phyloP scores from a whole-genome alignment of 2,888 invertebrate genomes.

The Aporophyla lueneburgensis region DNA sequence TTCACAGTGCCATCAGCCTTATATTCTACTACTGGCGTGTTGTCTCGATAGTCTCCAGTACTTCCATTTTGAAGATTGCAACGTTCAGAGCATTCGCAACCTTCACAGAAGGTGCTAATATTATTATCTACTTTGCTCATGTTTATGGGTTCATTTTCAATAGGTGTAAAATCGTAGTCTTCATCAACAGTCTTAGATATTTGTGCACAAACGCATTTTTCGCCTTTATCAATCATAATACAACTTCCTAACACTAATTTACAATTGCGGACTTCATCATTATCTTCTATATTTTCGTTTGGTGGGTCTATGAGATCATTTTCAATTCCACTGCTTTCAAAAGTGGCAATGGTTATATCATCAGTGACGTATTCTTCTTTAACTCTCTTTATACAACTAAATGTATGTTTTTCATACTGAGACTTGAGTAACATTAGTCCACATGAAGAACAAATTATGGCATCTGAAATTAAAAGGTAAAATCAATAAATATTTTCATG shows the following conservation, averaged over 20 bases:
- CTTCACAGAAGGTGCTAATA: constrained; percentile 66
- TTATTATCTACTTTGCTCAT: constrained; percentile 42
- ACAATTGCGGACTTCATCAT: constrained; percentile 70
- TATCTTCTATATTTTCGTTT: constrained; percentile 22
- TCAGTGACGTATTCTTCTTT: constrained; percentile 32
- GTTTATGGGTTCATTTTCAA: constrained; percentile 51
- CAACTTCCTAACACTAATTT: constrained; percentile 77
- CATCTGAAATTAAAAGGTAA: constrained; percentile 34
- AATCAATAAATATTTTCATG: neutral
- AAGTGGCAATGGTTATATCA: constrained; percentile 16
- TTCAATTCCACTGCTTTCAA: constrained; percentile 10
- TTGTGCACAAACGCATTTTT: constrained; percentile 78
- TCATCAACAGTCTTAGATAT: constrained; percentile 68
- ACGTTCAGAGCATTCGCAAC: constrained; percentile 74
- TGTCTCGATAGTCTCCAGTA: constrained; percentile 27
- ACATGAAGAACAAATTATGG: constrained; percentile 35
- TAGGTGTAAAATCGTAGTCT: constrained; percentile 67
- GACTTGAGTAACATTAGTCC: constrained; percentile 36
- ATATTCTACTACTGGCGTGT: constrained; percentile 76
- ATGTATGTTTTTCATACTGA: constrained; percentile 45
- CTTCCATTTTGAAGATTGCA: constrained; percentile 55
- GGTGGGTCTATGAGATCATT: constrained; percentile 2
- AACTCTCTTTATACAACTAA: constrained; percentile 33
- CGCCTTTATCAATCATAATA: constrained; percentile 71
- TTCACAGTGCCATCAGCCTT: constrained; percentile 81